Evolutionary conservation across 2,888 invertebrate species (phyloP).

Genomic region (Agonopterix alstromeriana): DNA sequence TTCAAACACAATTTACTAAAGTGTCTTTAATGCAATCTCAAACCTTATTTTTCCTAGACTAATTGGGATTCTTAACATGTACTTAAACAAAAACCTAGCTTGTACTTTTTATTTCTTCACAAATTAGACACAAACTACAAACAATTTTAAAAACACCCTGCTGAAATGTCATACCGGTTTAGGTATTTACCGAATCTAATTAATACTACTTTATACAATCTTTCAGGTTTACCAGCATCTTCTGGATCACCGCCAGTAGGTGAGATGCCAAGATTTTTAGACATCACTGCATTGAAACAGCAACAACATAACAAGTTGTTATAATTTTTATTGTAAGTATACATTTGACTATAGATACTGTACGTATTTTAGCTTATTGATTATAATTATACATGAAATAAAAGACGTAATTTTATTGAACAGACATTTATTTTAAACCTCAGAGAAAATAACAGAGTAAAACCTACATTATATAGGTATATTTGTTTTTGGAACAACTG

Average conservation of each 20-base stretch:
- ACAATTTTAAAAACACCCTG: too few species aligned
- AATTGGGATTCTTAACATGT: too few species aligned
- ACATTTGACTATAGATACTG: conserved; percentile 8
- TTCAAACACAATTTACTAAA: too few species aligned
- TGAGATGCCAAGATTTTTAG: conserved; percentile 77
- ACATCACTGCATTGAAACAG: conserved; percentile 81
- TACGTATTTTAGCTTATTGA: conserved; percentile 8
- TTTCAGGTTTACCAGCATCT: conserved; percentile 29
- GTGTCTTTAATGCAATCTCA: too few species aligned
- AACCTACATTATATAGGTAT: conserved; percentile 30
- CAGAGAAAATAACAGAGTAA: conserved; percentile 64
- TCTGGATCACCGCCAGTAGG: conserved; percentile 25
- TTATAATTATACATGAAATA: conserved; percentile 20
- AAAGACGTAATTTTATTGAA: conserved; percentile 44
- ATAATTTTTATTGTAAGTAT: conserved; percentile 20
- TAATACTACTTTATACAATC: not conserved
- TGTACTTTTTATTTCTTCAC: too few species aligned
- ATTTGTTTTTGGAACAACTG: conserved; percentile 33
- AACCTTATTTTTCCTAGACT: too few species aligned
- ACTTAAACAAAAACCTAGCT: too few species aligned
- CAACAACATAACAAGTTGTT: conserved; percentile 83
- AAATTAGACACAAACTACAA: too few species aligned
- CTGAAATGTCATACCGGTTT: too few species aligned
- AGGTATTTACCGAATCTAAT: too few species aligned
- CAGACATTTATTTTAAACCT: conserved; percentile 74